A percentile compares a stretch with the other conserved stretches of the same genome.
Conservation (phyloP, 2,888 invertebrate genomes). For the Malthinus seriepunctatus region DNA sequence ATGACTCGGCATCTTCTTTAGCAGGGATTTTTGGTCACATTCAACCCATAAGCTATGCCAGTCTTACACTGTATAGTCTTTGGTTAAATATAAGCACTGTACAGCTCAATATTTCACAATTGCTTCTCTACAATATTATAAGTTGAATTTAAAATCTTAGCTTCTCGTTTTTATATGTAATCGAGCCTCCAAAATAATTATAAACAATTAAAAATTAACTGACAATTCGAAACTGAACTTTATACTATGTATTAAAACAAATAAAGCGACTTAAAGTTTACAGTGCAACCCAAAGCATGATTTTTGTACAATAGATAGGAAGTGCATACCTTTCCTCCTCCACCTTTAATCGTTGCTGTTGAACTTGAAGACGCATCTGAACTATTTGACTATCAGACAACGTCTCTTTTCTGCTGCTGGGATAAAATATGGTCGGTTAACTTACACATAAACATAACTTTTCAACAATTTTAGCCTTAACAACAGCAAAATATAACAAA, state of each 20-base stretch:
- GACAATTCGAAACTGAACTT: no score
- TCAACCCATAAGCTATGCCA: no score
- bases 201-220: no score
- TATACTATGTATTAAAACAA: not conserved
- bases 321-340: conserved; percentile 77
- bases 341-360: conserved; percentile 77
- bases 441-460: conserved; percentile 17
- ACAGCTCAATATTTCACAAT: no score
- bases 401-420: conserved; percentile 66
- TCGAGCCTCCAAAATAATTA: no score
- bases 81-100: no score
- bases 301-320: conserved; percentile 24
- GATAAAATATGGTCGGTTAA: conserved; percentile 43
- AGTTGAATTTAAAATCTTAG: no score
- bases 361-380: conserved; percentile 79
- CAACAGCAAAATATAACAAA: conserved; percentile 13
- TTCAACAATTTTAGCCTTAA: conserved; percentile 11
- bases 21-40: no score
- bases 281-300: conserved; percentile 16
- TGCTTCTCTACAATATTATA: no score
- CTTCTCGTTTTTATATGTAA: no score
- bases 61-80: no score
- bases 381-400: conserved; percentile 80
- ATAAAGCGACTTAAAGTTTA: conserved; percentile 6
- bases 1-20: no score